Percentiles rank a stretch among this genome's conserved stretches.
Evolutionary conservation across 2,797 vertebrate genomes (phyloP).

Genomic region (Cuculus canorus): DNA sequence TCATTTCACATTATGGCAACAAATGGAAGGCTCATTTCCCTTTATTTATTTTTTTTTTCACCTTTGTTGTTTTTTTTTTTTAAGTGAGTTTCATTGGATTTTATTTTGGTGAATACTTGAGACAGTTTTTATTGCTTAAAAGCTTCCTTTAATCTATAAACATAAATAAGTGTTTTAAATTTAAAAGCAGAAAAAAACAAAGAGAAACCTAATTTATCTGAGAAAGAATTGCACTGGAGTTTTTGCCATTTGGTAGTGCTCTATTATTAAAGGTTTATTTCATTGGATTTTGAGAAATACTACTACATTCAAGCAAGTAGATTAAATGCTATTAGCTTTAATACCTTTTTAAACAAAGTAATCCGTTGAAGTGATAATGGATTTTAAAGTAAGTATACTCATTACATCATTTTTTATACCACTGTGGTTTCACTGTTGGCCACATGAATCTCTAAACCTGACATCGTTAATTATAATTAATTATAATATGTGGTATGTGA

Average conservation of each 20-base stretch:
- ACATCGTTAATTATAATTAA: constrained; percentile 65
- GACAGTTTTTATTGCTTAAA: constrained; percentile 11
- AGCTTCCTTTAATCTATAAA: constrained; percentile 7
- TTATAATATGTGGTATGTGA: constrained; percentile 35
- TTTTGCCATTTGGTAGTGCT: constrained; percentile 62
- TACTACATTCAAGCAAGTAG: constrained; percentile 67
- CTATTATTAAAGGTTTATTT: constrained; percentile 67
- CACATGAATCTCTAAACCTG: constrained; percentile 53
- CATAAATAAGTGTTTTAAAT: constrained; percentile 4
- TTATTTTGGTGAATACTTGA: neutral
- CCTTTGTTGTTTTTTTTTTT: neutral
- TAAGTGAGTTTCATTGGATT: neutral
- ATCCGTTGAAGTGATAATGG: constrained; percentile 71
- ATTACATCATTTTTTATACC: constrained; percentile 69
- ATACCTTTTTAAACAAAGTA: constrained; percentile 75
- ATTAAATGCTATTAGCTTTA: constrained; percentile 76
- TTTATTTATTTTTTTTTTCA: neutral
- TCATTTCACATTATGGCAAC: neutral
- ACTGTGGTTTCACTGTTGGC: constrained; percentile 62
- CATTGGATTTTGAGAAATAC: constrained; percentile 59
- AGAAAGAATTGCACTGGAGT: constrained; percentile 45
- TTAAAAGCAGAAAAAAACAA: constrained; percentile 15
- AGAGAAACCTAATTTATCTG: constrained; percentile 40
- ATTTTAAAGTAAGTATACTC: constrained; percentile 74
- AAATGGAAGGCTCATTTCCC: neutral